phyloP scores from a whole-genome alignment of 2,888 invertebrate species.

The Boloria euphrosyne region DNA sequence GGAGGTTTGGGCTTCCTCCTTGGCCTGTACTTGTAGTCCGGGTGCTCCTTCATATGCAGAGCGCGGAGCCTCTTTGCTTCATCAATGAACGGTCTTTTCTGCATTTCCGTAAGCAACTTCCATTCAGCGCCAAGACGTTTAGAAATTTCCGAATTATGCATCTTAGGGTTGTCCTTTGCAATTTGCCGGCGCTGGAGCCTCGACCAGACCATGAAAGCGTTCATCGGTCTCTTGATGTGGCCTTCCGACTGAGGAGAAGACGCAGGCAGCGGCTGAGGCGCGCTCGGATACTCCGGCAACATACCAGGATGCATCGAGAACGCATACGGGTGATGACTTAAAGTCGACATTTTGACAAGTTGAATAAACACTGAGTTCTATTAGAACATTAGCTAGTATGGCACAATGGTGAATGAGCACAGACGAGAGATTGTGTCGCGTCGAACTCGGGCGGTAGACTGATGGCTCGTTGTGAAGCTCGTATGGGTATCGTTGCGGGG shows the following conservation, averaged over 20 bases:
- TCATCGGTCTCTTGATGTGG: constrained; percentile 98
- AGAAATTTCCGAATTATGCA: constrained; percentile 95
- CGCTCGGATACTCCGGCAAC: constrained; percentile 73
- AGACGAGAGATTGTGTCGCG: constrained; percentile 70
- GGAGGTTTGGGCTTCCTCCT: constrained; percentile 91
- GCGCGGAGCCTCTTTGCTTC: constrained; percentile 95
- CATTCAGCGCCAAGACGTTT: constrained; percentile 96
- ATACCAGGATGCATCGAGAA: constrained; percentile 78
- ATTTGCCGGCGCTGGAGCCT: constrained; percentile 95
- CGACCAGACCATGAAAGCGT: constrained; percentile 99
- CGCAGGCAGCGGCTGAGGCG: constrained; percentile 72
- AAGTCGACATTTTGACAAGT: constrained; percentile 67
- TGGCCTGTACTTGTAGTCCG: constrained; percentile 95
- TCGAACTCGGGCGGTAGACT: constrained; percentile 76
- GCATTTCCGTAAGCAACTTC: constrained; percentile 92
- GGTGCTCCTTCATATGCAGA: constrained; percentile 95
- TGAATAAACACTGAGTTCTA: constrained; percentile 50
- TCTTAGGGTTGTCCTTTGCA: constrained; percentile 96
- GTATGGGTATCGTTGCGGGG: constrained; percentile 63
- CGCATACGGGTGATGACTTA: constrained; percentile 80
- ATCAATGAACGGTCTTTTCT: constrained; percentile 96
- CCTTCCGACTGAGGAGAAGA: constrained; percentile 83
- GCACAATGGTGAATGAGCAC: constrained; percentile 73
- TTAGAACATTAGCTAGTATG: constrained; percentile 70
- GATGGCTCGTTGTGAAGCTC: constrained; percentile 57